Evolutionary conservation across 2,888 invertebrate genomes (phyloP), one percentile per base, ranked within the genome.

Genomic region (Chloroclysta siterata): DNA sequence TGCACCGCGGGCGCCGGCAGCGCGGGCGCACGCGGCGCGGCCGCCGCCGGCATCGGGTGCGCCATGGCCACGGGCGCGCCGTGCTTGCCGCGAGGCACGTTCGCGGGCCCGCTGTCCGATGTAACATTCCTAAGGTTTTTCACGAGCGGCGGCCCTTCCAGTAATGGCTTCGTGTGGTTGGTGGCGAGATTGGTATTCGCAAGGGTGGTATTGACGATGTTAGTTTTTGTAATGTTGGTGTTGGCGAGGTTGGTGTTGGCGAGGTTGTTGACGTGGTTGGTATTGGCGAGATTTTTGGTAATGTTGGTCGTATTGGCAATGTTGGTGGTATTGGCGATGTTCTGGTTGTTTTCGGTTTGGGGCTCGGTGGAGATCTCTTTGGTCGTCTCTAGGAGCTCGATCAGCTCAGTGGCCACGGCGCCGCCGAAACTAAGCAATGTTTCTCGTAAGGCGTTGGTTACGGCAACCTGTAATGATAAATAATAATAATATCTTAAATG

Each of bases 361-460:
- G 57, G 73, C 15, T 71, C 78, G 2, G 72, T 55, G 36, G 64
- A 59, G 55, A 63, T 55, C 17, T 85, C 84, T 62, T 77, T 83
- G 68, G 83, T 84, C 72, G 84, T 85, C 54, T 90, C 90, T 0
- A 87, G 72, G 1, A 80, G 68, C 46, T 92, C 91, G 46, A 77
- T 59, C 8, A 93, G 80, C 17, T 88, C 88, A 0, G 80, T 75
- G 17, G 91, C 88, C 10, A 93, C 85, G 41, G 65, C 77, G 0
- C 92, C 93, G 2, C 93, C 93, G 70, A 93, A 93, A 59, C 93
- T 89, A 0, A 93, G 79, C 10, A 93, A 71, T 0, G 93, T 93
- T 70, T 93, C 93, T 0, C 88, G 85, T 0, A 93, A 76, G 0
- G 91, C 93, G 58, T 93, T 93, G 2, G 93, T 93, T 5, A 93